A percentile compares a stretch with the other conserved stretches of the same genome.
phyloP scores from a whole-genome alignment of 2,797 vertebrate species.

The Mycteria americana region DNA sequence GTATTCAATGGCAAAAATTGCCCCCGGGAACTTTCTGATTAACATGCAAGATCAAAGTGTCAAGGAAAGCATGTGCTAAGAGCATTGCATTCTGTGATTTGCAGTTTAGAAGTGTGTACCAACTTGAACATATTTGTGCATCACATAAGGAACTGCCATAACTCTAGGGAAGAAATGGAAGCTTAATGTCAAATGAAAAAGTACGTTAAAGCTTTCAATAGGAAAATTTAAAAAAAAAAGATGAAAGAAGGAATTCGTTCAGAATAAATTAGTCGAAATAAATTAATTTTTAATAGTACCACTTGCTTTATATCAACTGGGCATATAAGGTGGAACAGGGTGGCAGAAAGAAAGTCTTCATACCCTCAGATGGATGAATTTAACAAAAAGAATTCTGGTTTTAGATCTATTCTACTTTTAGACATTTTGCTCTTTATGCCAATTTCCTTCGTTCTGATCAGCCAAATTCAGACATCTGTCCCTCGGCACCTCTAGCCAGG shows the following conservation, averaged over 20 bases:
- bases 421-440: background rate
- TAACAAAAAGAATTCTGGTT: background rate
- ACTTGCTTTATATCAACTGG: background rate
- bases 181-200: background rate
- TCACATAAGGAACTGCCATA: background rate
- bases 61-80: conserved; percentile 9
- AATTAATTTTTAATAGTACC: background rate
- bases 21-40: conserved; percentile 4
- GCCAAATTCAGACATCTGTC: background rate
- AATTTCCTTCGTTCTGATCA: background rate
- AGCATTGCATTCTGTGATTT: conserved; percentile 12
- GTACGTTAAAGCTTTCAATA: background rate
- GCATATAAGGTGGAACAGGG: background rate
- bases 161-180: background rate
- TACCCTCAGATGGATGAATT: background rate
- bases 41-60: conserved; percentile 20
- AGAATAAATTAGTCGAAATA: background rate
- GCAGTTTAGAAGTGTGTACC: background rate
- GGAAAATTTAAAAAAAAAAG: background rate
- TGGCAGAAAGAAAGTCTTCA: background rate
- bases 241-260: background rate
- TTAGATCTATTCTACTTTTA: background rate
- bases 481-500: background rate
- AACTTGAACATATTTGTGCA: background rate
- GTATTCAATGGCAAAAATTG: background rate